A percentile compares a stretch with the other conserved stretches of the same genome.
phyloP scores from a whole-genome alignment of 2,113 vertebrate genomes.

The Larimichthys polyactis region DNA sequence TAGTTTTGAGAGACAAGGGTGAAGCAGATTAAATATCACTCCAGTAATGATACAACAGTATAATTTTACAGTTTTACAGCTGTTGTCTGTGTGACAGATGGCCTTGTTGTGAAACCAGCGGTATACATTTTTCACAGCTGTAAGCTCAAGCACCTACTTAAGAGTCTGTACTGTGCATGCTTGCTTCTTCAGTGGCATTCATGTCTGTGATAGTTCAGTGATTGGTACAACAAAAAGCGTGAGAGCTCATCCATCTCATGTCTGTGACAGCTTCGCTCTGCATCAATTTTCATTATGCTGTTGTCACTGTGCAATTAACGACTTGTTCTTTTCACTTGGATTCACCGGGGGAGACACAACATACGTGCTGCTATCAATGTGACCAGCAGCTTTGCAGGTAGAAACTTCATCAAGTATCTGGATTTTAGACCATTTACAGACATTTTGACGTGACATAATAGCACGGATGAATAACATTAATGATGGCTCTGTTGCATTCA shows the following conservation, averaged over 20 bases:
- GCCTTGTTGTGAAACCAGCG: slow-evolving; percentile 13
- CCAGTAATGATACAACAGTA: slow-evolving; percentile 6
- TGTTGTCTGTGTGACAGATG: slow-evolving; percentile 16
- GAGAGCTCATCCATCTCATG: slow-evolving; percentile 20
- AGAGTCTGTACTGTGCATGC: background rate
- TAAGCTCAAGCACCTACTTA: slow-evolving; percentile 11
- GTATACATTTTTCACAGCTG: slow-evolving; percentile 14
- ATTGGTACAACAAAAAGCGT: slow-evolving; percentile 6
- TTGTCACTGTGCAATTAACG: slow-evolving; percentile 31
- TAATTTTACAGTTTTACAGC: slow-evolving; percentile 11
- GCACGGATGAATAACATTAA: background rate
- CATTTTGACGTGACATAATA: background rate
- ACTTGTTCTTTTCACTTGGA: background rate
- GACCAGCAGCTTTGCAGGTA: background rate
- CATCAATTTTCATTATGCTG: slow-evolving; percentile 36
- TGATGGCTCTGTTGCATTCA: background rate
- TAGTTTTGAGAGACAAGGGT: background rate
- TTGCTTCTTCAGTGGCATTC: slow-evolving; percentile 1
- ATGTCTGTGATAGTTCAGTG: background rate
- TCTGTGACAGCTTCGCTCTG: slow-evolving; percentile 20
- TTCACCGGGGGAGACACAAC: background rate
- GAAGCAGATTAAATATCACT: slow-evolving; percentile 2
- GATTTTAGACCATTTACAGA: background rate
- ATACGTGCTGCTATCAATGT: background rate
- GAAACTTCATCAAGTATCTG: background rate